phyloP scores from a whole-genome alignment of 2,888 invertebrate genomes.

The Agrochola litura region DNA sequence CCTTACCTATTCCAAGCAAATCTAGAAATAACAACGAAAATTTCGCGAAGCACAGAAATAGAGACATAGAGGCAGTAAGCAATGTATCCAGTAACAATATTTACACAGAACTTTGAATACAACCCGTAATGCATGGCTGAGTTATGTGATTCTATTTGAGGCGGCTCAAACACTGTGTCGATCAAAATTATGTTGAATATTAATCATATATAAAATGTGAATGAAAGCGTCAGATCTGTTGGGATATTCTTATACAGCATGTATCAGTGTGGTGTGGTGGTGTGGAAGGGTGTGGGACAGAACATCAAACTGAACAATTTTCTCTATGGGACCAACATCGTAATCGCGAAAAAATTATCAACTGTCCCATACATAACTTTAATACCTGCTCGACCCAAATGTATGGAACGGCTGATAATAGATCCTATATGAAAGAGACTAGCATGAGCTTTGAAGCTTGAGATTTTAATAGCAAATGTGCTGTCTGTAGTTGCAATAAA shows the following conservation, averaged over 20 bases:
- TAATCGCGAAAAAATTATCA: neutral
- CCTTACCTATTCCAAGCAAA: slow-evolving; percentile 37
- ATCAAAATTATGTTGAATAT: slow-evolving; percentile 73
- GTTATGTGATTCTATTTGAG: slow-evolving; percentile 74
- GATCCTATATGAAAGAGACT: neutral
- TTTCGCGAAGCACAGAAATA: slow-evolving; percentile 65
- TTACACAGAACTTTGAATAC: slow-evolving; percentile 68
- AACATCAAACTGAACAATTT: neutral
- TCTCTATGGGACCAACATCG: neutral
- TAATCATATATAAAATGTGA: slow-evolving; percentile 66
- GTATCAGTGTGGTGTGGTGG: neutral
- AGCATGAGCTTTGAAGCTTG: neutral
- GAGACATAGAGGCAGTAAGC: slow-evolving; percentile 58
- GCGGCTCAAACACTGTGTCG: slow-evolving; percentile 76
- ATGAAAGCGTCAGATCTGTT: slow-evolving; percentile 48
- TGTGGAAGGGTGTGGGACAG: neutral
- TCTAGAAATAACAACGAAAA: slow-evolving; percentile 53
- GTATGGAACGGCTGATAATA: neutral
- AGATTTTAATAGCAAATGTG: neutral
- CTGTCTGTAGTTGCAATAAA: neutral
- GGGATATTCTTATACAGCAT: neutral
- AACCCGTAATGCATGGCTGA: slow-evolving; percentile 72
- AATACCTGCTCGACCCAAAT: neutral
- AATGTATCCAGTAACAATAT: slow-evolving; percentile 63
- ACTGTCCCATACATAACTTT: neutral